Evolutionary conservation across 2,113 vertebrate species (phyloP), one percentile per base, ranked within the genome.

Genomic region (Pseudopipra pipra): DNA sequence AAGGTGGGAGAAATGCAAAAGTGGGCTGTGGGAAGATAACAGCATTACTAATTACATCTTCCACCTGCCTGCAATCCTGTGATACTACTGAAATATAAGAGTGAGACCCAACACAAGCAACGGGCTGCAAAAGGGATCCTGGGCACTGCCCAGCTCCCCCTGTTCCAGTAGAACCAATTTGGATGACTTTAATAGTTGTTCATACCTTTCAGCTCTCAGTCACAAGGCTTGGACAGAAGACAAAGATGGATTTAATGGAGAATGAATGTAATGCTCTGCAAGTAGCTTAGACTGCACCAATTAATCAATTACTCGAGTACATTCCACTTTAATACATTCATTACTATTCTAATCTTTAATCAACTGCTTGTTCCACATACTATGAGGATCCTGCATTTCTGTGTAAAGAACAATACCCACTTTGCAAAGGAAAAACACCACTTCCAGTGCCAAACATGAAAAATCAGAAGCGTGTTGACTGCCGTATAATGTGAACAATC

Each of bases 291-390:
- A 73, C 89, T 75, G 86, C 93, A 96, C 47, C 82, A 95, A 93
- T 96, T 95, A 97, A 96, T 97, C 94, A 96, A 95, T 97, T 97
- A 96, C 73, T 87, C 67, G 85, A 93, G 89, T 90, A 73, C 62
- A 79, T 95, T 91, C 55, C 63, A 74, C 71, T 96, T 97, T 91
- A 95, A 95, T 74, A 93, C 79, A 93, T 80, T 94, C 33, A 96
- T 95, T 97, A 87, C 74, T 74, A 85, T 87, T 94, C 79, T 80
- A 90, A 93, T 87, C 76, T 94, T 89, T 83, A 93, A 79, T 85
- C 93, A 97, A 84, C 87, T 92, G 72, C 91, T 95, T 95, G 71
- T 79, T 95, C 74, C 37, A 87, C 35, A 3, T 25, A 62, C 74
- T 49, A 9, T 21, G 28, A 35, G 9, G 35, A 43, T 63, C 43